Base-by-base conservation (phyloP, 2,888 invertebrate species). In the Anaspis maculata region DNA sequence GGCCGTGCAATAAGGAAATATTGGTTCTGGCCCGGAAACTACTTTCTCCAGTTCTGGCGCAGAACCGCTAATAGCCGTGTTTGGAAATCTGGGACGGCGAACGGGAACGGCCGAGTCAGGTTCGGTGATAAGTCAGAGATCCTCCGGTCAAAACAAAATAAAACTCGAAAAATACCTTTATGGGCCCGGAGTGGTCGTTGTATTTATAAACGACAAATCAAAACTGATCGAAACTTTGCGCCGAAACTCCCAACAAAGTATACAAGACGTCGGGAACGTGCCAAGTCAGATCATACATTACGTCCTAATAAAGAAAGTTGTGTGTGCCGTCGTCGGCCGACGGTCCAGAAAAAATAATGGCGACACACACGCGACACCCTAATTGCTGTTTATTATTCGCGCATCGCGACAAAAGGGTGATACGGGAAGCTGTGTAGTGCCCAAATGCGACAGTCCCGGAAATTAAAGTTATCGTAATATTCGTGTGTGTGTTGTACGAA, bases 141-240 rank as follows among this genome's bases (percentile, higher is more conserved):
- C n/a, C n/a, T n/a, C n/a, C n/a, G n/a, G n/a, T n/a, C n/a, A 19
- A 19, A 19, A 19, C 19, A 19, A 19, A 19, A 19, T 19, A 19
- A 19, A 19, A 19, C 9, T 19, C 5, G 19, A 9, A 9, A 19
- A 5, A 9, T 19, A 33, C 30, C 27, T 29, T 33, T 33, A 33
- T 37, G 21, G 31, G n/a, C 10, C 7, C 24, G 15, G 30, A 33
- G 26, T 21, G 34, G 38, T 38, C 27, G 29, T 5, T 34, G 34
- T 34, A 34, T 38, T 34, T 38, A 34, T 33, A 29, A 21, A 22
- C 21, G 30, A 38, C 34, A 34, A 38, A 34, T 38, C 31, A 24
- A 37, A 37, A 37, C 22, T 37, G 32, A 37, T 37, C 34, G 33
- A 38, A 38, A 38, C 10, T 38, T 38, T 21, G 12, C 30, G 13